Base-by-base conservation (phyloP, 2,797 vertebrate species). In the Apodemus agrarius region DNA sequence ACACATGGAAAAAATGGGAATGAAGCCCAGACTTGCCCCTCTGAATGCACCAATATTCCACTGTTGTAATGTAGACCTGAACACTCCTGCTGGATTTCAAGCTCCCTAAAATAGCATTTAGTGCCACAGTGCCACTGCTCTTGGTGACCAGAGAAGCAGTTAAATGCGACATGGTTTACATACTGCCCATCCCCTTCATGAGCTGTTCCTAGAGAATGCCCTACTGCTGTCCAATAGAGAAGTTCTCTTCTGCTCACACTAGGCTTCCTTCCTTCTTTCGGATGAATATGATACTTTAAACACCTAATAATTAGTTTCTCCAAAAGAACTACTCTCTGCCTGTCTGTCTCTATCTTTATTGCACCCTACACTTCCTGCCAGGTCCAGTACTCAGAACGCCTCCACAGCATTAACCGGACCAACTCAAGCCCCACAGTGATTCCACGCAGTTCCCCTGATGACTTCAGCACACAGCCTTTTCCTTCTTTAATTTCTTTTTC, bases 401-500 rank as follows among this genome's bases (percentile, higher is more conserved):
- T 92, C 29, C 3, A 4, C 3, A 92, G 54, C 78, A 72, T 49
- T 92, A 82, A 91, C 0, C 85, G 54, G 94, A 61, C 29, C 78
- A 95, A 86, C 59, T 74, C 4, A 85, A 86, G 74, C 65, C 61
- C 57, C 86, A 83, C 29, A 75, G 76, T 67, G 61, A 54, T 72
- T 85, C 82, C 59, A 92, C 54, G 91, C 94, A 91, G 88, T n/a
- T 17, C 84, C 90, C 52, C 93, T 88, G 81, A 90, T 85, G 81
- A 94, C 74, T 72, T 83, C 37, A 75, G n/a, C 72, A 93, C 22
- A 94, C 59, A 94, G 83, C 22, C 85, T 80, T 95, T 90, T 88
- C 92, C 86, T 92, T 84, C 95, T 75, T 79, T 74, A 95, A 92
- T 96, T 96, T 94, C 93, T 84, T 94, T 84, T 96, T 83, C 96